Evolutionary conservation across 2,113 vertebrate species (phyloP).

Genomic region (Carassius gibelio): DNA sequence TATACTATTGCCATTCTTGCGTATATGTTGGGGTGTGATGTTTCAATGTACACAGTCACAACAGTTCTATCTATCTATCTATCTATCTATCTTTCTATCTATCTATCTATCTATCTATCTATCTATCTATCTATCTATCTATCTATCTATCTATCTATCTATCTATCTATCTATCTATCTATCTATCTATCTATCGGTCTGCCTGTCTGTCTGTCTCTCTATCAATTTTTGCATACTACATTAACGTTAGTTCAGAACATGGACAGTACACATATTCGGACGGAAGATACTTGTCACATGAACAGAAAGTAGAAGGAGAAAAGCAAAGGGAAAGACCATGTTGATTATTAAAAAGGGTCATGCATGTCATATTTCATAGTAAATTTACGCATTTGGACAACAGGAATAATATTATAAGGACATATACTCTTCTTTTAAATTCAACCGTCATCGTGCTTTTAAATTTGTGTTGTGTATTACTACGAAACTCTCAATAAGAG

Average conservation of each 20-base stretch:
- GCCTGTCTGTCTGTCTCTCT: too few species aligned
- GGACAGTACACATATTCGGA: not conserved
- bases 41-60: too few species aligned
- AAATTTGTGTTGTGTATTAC: not conserved
- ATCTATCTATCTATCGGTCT: too few species aligned
- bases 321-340: constrained; percentile 42
- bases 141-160: not conserved
- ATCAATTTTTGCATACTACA: not conserved
- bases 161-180: too few species aligned
- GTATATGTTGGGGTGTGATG: too few species aligned
- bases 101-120: not conserved
- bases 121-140: too few species aligned
- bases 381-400: not conserved
- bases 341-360: not conserved
- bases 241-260: too few species aligned
- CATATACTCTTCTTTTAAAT: not conserved
- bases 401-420: not conserved
- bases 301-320: constrained; percentile 16
- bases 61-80: too few species aligned
- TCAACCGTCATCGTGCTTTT: not conserved
- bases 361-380: not conserved
- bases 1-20: too few species aligned
- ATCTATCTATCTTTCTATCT: not conserved
- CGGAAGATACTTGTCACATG: constrained; percentile 5
- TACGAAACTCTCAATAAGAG: not conserved